A percentile compares a stretch with the other conserved stretches of the same genome.
Evolutionary conservation across 2,113 vertebrate genomes (phyloP).

Genomic region (Pteruthius melanotis): DNA sequence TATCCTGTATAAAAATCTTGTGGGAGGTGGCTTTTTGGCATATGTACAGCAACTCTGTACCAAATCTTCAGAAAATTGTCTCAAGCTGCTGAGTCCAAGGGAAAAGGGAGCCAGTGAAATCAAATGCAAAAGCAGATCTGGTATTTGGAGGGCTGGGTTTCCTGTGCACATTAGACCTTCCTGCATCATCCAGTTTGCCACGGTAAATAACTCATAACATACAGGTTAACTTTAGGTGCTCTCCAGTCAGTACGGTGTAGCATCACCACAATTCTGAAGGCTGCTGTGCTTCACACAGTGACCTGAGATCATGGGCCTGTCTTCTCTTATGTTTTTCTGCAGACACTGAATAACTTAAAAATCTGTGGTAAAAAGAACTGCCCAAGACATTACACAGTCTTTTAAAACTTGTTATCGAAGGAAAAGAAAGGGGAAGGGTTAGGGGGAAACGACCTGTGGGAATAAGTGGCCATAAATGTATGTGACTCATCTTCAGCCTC

Average conservation of each 20-base stretch:
- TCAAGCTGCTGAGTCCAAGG: background rate
- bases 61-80: background rate
- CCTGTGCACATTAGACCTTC: background rate
- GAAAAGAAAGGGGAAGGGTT: background rate
- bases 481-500: background rate
- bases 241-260: background rate
- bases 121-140: background rate
- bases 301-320: background rate
- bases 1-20: background rate
- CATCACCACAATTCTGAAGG: background rate
- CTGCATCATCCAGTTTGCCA: background rate
- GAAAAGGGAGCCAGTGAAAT: background rate
- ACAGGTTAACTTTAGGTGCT: background rate
- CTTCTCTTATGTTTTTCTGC: background rate
- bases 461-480: background rate
- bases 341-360: background rate
- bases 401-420: background rate
- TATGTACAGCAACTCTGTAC: background rate
- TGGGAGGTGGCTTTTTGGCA: background rate
- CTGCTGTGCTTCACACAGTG: background rate
- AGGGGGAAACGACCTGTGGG: background rate
- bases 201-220: background rate
- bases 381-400: background rate
- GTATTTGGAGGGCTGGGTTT: background rate
- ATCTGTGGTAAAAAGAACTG: background rate